These are phyloP conservation scores for Rhopalosiphum padi DNA, from an alignment of 1,140 invertebrate genomes.

Conservation along the genomic window DNA sequence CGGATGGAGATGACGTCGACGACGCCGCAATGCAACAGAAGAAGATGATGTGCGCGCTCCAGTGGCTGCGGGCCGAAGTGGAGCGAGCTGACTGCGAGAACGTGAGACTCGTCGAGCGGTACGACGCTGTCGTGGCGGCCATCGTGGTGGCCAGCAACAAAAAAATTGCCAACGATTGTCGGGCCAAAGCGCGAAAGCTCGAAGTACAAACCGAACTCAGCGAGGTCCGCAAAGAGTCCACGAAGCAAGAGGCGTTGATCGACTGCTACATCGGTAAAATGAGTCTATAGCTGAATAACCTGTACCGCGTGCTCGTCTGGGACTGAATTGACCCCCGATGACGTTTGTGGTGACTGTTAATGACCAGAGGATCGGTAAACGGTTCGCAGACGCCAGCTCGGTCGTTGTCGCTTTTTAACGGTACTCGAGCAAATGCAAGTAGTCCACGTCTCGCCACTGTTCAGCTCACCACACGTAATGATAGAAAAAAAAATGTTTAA, in stretches of 20 bases:
- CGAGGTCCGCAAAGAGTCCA: neutral
- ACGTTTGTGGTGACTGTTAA: neutral
- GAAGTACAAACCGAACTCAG: neutral
- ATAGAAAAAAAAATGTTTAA: neutral
- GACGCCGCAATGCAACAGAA: neutral
- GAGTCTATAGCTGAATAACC: neutral
- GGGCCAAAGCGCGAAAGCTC: neutral
- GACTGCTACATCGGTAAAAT: neutral
- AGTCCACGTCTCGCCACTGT: neutral
- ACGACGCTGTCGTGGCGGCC: neutral
- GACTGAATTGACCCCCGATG: too few species aligned
- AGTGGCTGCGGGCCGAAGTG: slow-evolving; percentile 31
- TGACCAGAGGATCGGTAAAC: neutral
- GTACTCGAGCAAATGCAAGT: slow-evolving; percentile 27
- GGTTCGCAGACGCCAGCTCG: neutral
- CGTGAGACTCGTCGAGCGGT: neutral
- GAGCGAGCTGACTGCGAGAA: slow-evolving; percentile 36
- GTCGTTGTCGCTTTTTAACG: slow-evolving; percentile 16
- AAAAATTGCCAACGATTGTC: slow-evolving; percentile 1
- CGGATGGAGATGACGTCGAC: neutral
- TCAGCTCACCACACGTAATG: slow-evolving; percentile 7
- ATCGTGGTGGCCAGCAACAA: neutral
- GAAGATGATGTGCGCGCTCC: slow-evolving; percentile 18
- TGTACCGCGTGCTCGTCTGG: too few species aligned
- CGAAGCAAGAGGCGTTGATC: neutral